Conservation (phyloP, 2,888 invertebrate species). For the Polydrusus pterygomalis region DNA sequence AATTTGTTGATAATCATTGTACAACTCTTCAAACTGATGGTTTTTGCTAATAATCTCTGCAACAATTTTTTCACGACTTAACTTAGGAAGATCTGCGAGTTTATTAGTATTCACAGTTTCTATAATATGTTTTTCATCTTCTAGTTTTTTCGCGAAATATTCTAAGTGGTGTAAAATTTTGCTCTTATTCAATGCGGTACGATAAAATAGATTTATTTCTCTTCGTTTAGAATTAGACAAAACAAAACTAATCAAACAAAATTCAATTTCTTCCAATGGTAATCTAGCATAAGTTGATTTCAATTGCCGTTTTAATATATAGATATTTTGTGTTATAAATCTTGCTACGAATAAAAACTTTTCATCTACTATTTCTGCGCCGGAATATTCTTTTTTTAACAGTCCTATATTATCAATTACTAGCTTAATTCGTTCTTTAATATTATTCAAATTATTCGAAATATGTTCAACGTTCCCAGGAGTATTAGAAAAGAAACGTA, state of each 20-base stretch:
- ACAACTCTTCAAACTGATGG: conserved; percentile 22
- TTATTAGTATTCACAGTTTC: conserved; percentile 4
- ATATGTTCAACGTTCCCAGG: neutral
- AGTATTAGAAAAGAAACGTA: neutral
- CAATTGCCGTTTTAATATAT: conserved; percentile 13
- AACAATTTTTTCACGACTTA: too few species aligned
- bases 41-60: neutral
- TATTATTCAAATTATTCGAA: too few species aligned
- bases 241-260: conserved; percentile 23
- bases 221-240: neutral
- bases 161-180: conserved; percentile 14
- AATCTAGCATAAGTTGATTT: conserved; percentile 24
- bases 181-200: neutral
- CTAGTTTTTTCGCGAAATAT: neutral
- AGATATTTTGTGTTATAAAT: conserved; percentile 28
- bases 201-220: conserved; percentile 21
- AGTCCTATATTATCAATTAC: too few species aligned
- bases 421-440: too few species aligned
- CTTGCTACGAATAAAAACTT: conserved; percentile 19
- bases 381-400: too few species aligned
- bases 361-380: neutral
- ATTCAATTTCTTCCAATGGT: conserved; percentile 41
- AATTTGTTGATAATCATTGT: conserved; percentile 15
- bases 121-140: conserved; percentile 1
- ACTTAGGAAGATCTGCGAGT: neutral